Percentiles rank a stretch among this genome's conserved stretches.
Evolutionary conservation across 2,113 vertebrate species (phyloP).

Genomic region (Sialia sialis): DNA sequence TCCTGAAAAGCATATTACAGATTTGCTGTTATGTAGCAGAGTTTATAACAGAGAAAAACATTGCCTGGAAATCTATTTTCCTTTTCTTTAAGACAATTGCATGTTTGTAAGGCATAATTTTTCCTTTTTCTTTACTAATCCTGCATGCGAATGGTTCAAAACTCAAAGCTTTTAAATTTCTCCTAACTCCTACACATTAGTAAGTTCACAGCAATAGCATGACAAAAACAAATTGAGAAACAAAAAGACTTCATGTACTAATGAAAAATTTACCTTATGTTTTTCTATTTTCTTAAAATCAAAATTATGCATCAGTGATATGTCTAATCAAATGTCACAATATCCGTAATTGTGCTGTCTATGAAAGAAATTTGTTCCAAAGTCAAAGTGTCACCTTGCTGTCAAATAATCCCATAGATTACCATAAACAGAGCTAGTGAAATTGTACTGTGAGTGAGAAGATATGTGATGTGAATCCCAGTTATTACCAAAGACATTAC

Average conservation of each 20-base stretch:
- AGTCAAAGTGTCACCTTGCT: slow-evolving; percentile 74
- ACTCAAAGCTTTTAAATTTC: neutral
- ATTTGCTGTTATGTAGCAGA: neutral
- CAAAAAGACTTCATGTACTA: neutral
- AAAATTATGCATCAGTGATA: slow-evolving; percentile 1
- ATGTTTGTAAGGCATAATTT: neutral
- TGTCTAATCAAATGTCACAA: slow-evolving; percentile 61
- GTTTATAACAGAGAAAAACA: neutral
- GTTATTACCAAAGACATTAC: slow-evolving; percentile 64
- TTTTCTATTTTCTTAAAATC: slow-evolving; percentile 31
- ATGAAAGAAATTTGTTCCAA: slow-evolving; percentile 68
- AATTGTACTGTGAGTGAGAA: slow-evolving; percentile 65
- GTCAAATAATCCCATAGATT: slow-evolving; percentile 75
- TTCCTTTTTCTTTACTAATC: neutral
- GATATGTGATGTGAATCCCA: slow-evolving; percentile 71
- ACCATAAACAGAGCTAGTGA: slow-evolving; percentile 61
- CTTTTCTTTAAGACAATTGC: neutral
- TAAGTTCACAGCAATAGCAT: neutral
- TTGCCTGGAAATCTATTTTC: neutral
- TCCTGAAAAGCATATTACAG: neutral
- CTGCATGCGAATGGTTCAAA: neutral
- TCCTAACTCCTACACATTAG: neutral
- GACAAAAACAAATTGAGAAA: neutral
- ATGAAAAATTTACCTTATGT: slow-evolving; percentile 18
- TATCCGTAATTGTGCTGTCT: slow-evolving; percentile 63